Percentiles rank a stretch among this genome's conserved stretches.
These are phyloP conservation scores for Plemyria rubiginata DNA, from an alignment of 2,888 invertebrate species.

Conservation along the genomic window DNA sequence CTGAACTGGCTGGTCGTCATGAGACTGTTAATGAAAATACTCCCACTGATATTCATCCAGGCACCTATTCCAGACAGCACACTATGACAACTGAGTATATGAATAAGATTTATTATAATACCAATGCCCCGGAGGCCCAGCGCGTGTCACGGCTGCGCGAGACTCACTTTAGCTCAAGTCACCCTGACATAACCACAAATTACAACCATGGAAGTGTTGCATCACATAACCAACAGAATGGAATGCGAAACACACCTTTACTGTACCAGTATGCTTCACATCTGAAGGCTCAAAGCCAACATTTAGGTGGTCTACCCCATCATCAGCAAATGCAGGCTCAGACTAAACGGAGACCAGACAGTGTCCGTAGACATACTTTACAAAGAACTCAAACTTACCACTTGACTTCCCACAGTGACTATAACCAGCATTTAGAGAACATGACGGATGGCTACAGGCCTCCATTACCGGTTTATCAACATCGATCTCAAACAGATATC, in stretches of 20 bases:
- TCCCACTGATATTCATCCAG: slow-evolving; percentile 63
- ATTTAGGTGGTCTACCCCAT: slow-evolving; percentile 69
- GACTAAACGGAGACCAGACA: slow-evolving; percentile 67
- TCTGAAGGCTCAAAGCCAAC: slow-evolving; percentile 77
- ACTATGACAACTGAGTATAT: slow-evolving; percentile 78
- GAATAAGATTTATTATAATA: slow-evolving; percentile 75
- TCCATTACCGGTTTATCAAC: slow-evolving; percentile 65
- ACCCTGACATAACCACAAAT: slow-evolving; percentile 78
- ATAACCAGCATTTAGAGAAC: slow-evolving; percentile 77
- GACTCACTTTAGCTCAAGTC: slow-evolving; percentile 81
- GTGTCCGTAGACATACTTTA: slow-evolving; percentile 71
- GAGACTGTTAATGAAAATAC: slow-evolving; percentile 63
- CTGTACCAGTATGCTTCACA: slow-evolving; percentile 81
- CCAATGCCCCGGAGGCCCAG: slow-evolving; percentile 65
- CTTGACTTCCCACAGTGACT: slow-evolving; percentile 80
- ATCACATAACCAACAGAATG: slow-evolving; percentile 63
- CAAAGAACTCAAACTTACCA: slow-evolving; percentile 82
- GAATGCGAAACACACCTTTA: slow-evolving; percentile 71
- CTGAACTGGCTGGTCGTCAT: slow-evolving; percentile 68
- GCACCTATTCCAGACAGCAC: slow-evolving; percentile 70
- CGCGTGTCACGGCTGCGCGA: slow-evolving; percentile 74
- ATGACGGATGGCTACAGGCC: slow-evolving; percentile 67
- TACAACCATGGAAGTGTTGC: slow-evolving; percentile 65
- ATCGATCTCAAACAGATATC: slow-evolving; percentile 75
- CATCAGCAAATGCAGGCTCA: slow-evolving; percentile 70